Evolutionary conservation across 35 echinoderm and acorn worm genomes (phyloP).

Genomic region (Acanthaster planci): DNA sequence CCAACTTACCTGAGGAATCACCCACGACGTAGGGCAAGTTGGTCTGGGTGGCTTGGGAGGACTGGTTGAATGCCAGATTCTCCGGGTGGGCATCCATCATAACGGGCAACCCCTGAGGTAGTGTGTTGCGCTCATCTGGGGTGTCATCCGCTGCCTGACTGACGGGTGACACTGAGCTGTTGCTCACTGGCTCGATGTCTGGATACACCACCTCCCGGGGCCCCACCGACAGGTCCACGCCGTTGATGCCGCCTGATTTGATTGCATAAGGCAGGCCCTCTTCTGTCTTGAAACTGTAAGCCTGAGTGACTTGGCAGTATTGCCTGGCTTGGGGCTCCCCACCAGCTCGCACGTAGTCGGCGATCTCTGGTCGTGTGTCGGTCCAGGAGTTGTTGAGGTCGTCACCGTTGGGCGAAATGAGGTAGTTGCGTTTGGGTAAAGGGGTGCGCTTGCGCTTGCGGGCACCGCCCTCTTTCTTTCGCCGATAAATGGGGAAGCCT

Average conservation of each 20-base stretch:
- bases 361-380: slow-evolving; percentile 57
- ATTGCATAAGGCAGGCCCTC: slow-evolving; percentile 19
- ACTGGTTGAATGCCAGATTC: slow-evolving; percentile 20
- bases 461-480: slow-evolving; percentile 76
- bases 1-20: slow-evolving; percentile 45
- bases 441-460: slow-evolving; percentile 84
- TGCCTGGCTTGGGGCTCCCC: slow-evolving; percentile 25
- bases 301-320: slow-evolving; percentile 41
- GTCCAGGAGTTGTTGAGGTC: slow-evolving; percentile 60
- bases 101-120: slow-evolving; percentile 14
- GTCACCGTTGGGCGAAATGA: slow-evolving; percentile 70
- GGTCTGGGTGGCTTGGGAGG: slow-evolving; percentile 55
- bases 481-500: slow-evolving; percentile 65
- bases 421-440: slow-evolving; percentile 64
- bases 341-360: slow-evolving; percentile 1
- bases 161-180: slow-evolving; percentile 24
- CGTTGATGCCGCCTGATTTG: slow-evolving; percentile 14
- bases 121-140: slow-evolving; percentile 27
- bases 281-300: background rate
- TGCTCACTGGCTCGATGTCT: slow-evolving; percentile 8
- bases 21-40: background rate
- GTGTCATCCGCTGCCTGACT: slow-evolving; percentile 39
- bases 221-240: slow-evolving; percentile 26
- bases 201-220: slow-evolving; percentile 24
- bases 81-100: slow-evolving; percentile 16